Percentiles rank a stretch among this genome's conserved stretches.
Conservation (phyloP, 2,888 invertebrate genomes). For the Molorchus minor region DNA sequence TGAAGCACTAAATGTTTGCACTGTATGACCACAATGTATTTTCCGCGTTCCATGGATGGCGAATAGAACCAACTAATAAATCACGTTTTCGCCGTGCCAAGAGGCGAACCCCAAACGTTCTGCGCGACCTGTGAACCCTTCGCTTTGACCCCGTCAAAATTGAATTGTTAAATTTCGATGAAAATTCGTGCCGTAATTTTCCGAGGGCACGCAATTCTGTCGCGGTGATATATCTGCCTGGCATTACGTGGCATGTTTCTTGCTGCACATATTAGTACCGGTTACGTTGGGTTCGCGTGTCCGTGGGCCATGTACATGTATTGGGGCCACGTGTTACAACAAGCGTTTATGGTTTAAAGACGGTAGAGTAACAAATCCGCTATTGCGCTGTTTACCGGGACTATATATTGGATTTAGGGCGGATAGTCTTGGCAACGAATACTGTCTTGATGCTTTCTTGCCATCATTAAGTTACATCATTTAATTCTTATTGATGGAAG, state of each 20-base stretch:
- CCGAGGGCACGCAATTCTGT: conserved; percentile 13
- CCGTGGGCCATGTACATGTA: background rate
- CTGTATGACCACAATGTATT: no score
- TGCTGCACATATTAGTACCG: conserved; percentile 9
- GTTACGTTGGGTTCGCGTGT: conserved; percentile 9
- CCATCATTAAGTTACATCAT: no score
- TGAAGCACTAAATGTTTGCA: no score
- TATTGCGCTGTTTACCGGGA: no score
- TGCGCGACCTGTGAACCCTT: background rate
- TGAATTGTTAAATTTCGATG: conserved; percentile 16
- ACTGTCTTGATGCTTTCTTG: no score
- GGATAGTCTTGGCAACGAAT: no score
- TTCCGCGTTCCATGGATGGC: no score
- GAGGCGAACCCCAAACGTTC: background rate
- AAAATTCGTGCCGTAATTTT: conserved; percentile 10
- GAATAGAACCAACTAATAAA: no score
- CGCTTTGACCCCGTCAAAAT: conserved; percentile 6
- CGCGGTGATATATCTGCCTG: conserved; percentile 16
- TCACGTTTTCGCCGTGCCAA: background rate
- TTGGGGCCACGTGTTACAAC: conserved; percentile 1
- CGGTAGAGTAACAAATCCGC: background rate
- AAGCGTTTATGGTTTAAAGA: background rate
- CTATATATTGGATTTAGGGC: no score
- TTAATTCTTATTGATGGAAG: no score
- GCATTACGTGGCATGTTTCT: conserved; percentile 10